These are phyloP conservation scores for Anolis carolinensis DNA, from an alignment of 2,113 vertebrate genomes.

Conservation along the genomic window DNA sequence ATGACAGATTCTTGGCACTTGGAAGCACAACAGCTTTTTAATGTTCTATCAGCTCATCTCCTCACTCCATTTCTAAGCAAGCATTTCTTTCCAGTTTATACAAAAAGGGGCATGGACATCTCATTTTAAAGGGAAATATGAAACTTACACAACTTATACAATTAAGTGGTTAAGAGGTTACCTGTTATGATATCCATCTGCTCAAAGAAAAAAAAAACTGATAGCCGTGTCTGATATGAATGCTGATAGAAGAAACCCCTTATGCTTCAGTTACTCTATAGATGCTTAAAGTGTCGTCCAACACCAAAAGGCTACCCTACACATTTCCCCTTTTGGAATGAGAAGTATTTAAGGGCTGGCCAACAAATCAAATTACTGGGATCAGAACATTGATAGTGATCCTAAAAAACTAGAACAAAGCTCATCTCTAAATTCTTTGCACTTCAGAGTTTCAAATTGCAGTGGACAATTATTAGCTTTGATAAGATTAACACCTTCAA, in stretches of 20 bases:
- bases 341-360: not conserved
- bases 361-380: slow-evolving; percentile 28
- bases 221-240: not conserved
- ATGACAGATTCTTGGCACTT: slow-evolving; percentile 26
- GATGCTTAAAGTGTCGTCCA: slow-evolving; percentile 20
- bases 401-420: slow-evolving; percentile 19
- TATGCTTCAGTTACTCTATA: slow-evolving; percentile 3
- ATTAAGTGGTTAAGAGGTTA: slow-evolving; percentile 10
- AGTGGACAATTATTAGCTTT: not conserved
- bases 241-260: slow-evolving; percentile 24
- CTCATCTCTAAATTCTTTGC: not conserved
- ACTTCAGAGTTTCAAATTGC: not conserved
- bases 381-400: not conserved
- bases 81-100: slow-evolving; percentile 17
- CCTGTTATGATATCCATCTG: not conserved
- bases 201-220: too few species aligned
- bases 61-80: slow-evolving; percentile 16
- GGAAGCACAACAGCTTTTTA: slow-evolving; percentile 9
- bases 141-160: not conserved
- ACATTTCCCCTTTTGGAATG: not conserved
- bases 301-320: not conserved
- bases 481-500: slow-evolving; percentile 6
- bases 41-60: slow-evolving; percentile 9
- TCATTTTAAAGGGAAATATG: not conserved
- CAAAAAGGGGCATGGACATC: slow-evolving; percentile 6